These are phyloP conservation scores for Drosophila punjabiensis DNA, from an alignment of 1,140 invertebrate genomes.

Conservation along the genomic window DNA sequence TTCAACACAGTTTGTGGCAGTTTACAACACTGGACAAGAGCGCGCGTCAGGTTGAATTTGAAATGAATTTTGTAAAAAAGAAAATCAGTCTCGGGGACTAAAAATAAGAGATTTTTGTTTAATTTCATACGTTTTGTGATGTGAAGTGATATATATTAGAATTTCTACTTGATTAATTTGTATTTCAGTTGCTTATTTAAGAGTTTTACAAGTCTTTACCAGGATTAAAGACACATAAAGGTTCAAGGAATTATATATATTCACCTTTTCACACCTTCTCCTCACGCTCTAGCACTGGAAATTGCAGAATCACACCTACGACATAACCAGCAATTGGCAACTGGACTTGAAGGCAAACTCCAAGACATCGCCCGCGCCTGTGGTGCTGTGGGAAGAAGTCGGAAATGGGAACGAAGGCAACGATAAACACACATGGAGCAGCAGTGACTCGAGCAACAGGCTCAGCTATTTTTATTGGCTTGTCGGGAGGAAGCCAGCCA, in stretches of 20 bases:
- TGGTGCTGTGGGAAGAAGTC: conserved; percentile 10
- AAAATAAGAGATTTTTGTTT: not conserved
- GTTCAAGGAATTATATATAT: not conserved
- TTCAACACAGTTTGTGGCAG: not conserved
- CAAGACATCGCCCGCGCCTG: conserved; percentile 23
- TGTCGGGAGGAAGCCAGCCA: conserved; percentile 16
- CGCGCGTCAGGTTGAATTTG: not conserved
- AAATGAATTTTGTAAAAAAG: not conserved
- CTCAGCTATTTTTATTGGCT: conserved; percentile 47
- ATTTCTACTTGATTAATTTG: not conserved
- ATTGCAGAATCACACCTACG: conserved; percentile 35
- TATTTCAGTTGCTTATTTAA: not conserved
- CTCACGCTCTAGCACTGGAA: not conserved
- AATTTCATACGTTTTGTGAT: not conserved
- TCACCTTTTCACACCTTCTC: not conserved
- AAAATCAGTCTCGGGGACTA: not conserved
- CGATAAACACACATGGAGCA: conserved; percentile 24
- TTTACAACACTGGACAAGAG: conserved; percentile 8
- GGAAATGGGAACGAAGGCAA: conserved; percentile 28
- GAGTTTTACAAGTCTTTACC: not conserved
- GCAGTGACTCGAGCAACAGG: conserved; percentile 11
- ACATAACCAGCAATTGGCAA: not conserved
- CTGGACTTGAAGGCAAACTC: conserved; percentile 16
- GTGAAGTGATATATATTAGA: not conserved
- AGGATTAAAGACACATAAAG: not conserved